Percentiles rank a stretch among this genome's conserved stretches.
Evolutionary conservation across 1,140 invertebrate species (phyloP).

Genomic region (Triops longicaudatus): DNA sequence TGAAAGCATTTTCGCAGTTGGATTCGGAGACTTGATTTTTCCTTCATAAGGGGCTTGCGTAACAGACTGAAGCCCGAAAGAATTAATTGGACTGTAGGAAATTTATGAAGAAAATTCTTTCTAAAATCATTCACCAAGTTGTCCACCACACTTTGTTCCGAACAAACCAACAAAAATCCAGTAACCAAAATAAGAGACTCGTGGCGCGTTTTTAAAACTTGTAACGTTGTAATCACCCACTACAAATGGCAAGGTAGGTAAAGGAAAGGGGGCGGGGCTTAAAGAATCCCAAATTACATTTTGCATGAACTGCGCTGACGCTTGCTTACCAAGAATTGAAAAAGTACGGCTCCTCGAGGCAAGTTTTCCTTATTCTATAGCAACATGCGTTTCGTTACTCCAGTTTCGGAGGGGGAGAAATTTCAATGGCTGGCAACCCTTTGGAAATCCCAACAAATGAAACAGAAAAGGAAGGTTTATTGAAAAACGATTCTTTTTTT

Average conservation of each 20-base stretch:
- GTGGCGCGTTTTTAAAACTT: constrained; percentile 3
- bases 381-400: background rate
- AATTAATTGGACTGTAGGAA: background rate
- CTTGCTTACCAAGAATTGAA: background rate
- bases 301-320: background rate
- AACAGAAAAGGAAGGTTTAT: background rate
- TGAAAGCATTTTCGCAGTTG: background rate
- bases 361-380: background rate
- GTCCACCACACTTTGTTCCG: background rate
- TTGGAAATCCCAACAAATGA: background rate
- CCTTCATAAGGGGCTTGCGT: background rate
- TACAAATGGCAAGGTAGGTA: background rate
- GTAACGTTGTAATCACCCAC: constrained; percentile 14
- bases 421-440: background rate
- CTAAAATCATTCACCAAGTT: background rate
- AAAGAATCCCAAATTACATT: background rate
- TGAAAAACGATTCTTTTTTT: background rate
- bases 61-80: background rate
- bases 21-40: background rate
- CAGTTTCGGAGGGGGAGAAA: background rate
- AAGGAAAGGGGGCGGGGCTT: background rate
- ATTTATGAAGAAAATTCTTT: background rate
- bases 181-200: background rate
- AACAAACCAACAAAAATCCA: background rate
- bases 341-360: background rate